Evolutionary conservation across 2,888 invertebrate species (phyloP), one percentile per base, ranked within the genome.

Genomic region (Orthosia incerta): DNA sequence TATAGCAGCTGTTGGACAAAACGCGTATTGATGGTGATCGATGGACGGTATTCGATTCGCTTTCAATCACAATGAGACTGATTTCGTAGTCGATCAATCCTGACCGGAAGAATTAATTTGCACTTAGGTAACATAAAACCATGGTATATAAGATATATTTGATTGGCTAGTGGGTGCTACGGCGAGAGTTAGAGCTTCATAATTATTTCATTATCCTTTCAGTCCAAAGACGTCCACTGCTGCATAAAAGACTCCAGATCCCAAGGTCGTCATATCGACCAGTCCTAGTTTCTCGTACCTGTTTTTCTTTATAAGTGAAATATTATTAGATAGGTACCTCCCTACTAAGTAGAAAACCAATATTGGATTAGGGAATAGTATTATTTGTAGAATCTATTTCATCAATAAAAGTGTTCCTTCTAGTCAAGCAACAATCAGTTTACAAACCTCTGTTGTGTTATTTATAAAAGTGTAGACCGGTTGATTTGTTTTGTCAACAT

Each of bases 11-110:
- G 65, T 66, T 71, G 65, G 65, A 68, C 59, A 73, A 71, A 70
- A 31, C 23, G 39, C 23, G 23, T 26, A 50, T 78, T 70, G 56
- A 83, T 67, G 48, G 50, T 64, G 83, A 83, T 83, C 50, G 68
- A 77, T 77, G n/a, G 46, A n/a, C 15, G 39, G 20, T 26, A 9
- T 53, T 67, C 39, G 9, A 39, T 39, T 67, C n/a, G 23, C 18
- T 26, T 56, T 79, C 67, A 74, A 70, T 70, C 66, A 68, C 56
- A 46, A 57, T 45, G 20, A 46, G 48, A 60, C 60, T 53, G 39
- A 82, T 82, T 20, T 51, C 11, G 12, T 26, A 53, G 46, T 26
- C 15, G 26, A 63, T 74, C 55, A 48, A 74, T 74, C 7, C 11
- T n/a, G 13, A 39, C 5, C 13, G 7, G 5, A 68, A 53, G 31